Conservation (phyloP, 1,140 invertebrate genomes). For the Drosophila sproati region DNA sequence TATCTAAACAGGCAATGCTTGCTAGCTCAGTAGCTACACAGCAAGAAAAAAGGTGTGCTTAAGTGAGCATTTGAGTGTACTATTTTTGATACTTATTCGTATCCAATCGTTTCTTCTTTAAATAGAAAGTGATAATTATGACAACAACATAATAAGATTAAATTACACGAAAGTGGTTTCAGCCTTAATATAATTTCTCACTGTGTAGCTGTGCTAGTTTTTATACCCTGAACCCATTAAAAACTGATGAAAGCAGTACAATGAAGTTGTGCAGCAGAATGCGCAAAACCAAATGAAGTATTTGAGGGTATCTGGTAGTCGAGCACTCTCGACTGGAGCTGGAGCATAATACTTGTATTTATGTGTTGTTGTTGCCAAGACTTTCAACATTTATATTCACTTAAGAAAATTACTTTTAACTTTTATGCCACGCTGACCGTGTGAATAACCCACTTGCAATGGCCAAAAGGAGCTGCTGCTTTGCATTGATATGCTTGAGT, state of each 20-base stretch:
- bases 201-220: conserved; percentile 8
- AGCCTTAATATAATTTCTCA: neutral
- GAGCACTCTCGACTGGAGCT: too few relatives aligned
- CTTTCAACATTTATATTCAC: conserved; percentile 82
- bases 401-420: conserved; percentile 81
- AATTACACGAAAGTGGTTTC: too few relatives aligned
- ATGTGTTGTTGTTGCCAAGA: conserved; percentile 42
- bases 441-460: conserved; percentile 62
- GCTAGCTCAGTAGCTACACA: neutral
- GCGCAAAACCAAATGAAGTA: too few relatives aligned
- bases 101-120: too few relatives aligned
- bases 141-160: too few relatives aligned
- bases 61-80: neutral
- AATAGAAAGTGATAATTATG: too few relatives aligned
- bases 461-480: conserved; percentile 29
- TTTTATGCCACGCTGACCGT: conserved; percentile 72
- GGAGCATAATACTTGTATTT: too few relatives aligned
- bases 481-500: conserved; percentile 46
- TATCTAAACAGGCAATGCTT: conserved; percentile 50
- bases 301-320: too few relatives aligned
- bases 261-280: too few relatives aligned
- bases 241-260: too few relatives aligned
- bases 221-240: too few relatives aligned
- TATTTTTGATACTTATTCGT: too few relatives aligned
- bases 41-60: neutral